phyloP scores from a whole-genome alignment of 2,797 vertebrate genomes.

The Stomatorhinus walkeri region DNA sequence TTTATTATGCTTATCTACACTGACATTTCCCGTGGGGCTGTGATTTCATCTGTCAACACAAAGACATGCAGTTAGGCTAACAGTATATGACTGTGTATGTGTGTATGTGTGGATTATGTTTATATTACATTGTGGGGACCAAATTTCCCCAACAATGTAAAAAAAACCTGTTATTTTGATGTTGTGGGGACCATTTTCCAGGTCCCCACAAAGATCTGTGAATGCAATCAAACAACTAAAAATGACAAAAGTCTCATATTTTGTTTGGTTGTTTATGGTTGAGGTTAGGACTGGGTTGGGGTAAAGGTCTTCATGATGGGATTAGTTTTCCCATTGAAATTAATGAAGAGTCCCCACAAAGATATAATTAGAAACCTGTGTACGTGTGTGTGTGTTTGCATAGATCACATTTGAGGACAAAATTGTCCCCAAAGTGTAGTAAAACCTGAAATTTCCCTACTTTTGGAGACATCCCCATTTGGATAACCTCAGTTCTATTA shows the following conservation, averaged over 20 bases:
- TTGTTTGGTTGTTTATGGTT: not conserved
- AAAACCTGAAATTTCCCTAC: too few species aligned
- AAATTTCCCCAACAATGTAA: not conserved
- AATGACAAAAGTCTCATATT: not conserved
- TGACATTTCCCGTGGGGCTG: not conserved
- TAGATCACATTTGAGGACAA: too few species aligned
- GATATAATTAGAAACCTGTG: not conserved
- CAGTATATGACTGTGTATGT: not conserved
- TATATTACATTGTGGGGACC: not conserved
- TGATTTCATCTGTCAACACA: not conserved
- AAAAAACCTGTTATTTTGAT: not conserved
- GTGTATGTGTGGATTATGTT: not conserved
- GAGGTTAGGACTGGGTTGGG: not conserved
- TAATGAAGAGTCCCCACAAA: not conserved
- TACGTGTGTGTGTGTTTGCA: too few species aligned
- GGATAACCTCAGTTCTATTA: too few species aligned
- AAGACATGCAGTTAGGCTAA: not conserved
- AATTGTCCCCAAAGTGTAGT: too few species aligned
- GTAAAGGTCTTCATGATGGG: not conserved
- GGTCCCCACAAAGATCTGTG: not conserved
- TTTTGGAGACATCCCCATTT: too few species aligned
- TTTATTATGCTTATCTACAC: not conserved
- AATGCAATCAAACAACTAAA: not conserved
- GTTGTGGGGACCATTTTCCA: not conserved
- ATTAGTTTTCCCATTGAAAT: not conserved